Percentiles rank a stretch among this genome's conserved stretches.
These are phyloP conservation scores for Engystomops pustulosus DNA, from an alignment of 2,113 vertebrate species.

Conservation along the genomic window DNA sequence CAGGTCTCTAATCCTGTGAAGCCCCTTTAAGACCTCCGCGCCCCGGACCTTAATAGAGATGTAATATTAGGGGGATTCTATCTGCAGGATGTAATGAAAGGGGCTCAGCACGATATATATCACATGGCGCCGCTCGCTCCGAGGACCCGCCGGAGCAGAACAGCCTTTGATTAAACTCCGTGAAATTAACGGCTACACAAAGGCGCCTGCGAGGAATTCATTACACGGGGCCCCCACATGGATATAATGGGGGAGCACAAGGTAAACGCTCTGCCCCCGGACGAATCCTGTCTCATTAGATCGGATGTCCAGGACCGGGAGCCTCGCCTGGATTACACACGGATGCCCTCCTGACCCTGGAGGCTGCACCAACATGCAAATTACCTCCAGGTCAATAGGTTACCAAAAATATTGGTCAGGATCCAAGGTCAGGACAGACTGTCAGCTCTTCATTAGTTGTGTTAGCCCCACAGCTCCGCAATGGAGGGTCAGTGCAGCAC, in stretches of 20 bases:
- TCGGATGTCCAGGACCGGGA: not conserved
- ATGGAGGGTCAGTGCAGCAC: no score
- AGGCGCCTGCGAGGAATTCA: slow-evolving; percentile 23
- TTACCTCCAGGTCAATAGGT: slow-evolving; percentile 14
- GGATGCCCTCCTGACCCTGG: not conserved
- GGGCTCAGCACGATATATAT: slow-evolving; percentile 35
- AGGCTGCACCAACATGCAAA: not conserved
- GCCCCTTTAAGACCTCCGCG: no score
- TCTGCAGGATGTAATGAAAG: slow-evolving; percentile 29
- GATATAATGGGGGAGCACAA: not conserved
- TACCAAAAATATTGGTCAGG: not conserved
- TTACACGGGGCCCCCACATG: not conserved
- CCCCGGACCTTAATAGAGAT: not conserved
- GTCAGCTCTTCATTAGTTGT: no score
- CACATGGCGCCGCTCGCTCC: not conserved
- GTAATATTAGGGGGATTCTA: not conserved
- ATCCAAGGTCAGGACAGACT: slow-evolving; percentile 13
- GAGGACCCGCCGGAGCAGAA: slow-evolving; percentile 35
- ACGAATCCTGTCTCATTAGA: slow-evolving; percentile 19
- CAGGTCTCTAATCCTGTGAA: no score
- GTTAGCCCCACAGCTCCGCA: no score
- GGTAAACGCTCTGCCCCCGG: not conserved
- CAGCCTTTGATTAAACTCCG: slow-evolving; percentile 55
- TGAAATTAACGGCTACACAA: slow-evolving; percentile 58
- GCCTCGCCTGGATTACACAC: slow-evolving; percentile 1